These are phyloP conservation scores for Temnothorax rugatulus DNA, from an alignment of 2,888 invertebrate genomes.

Conservation along the genomic window DNA sequence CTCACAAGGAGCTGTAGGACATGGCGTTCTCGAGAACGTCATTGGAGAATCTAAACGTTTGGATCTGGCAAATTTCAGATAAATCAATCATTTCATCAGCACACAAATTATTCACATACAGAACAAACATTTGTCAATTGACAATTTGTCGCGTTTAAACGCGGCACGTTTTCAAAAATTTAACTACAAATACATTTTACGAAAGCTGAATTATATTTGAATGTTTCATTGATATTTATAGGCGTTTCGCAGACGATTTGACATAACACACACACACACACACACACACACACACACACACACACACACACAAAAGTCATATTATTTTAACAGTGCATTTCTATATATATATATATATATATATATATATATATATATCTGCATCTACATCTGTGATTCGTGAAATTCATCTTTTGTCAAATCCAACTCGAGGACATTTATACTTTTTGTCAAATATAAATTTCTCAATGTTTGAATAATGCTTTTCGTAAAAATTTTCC, in stretches of 20 bases:
- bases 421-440: not conserved
- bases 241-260: not conserved
- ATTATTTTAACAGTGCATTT: not conserved
- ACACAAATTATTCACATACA: not conserved
- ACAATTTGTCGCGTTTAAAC: not conserved
- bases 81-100: not conserved
- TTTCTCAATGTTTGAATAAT: no score
- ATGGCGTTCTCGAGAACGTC: conserved; percentile 90
- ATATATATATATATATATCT: not conserved
- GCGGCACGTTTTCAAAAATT: not conserved
- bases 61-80: not conserved
- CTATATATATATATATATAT: no score
- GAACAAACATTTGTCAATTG: conserved; percentile 1
- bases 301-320: no score
- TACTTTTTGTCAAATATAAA: not conserved
- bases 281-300: no score
- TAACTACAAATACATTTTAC: conserved; percentile 15
- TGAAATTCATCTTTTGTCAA: not conserved
- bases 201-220: not conserved
- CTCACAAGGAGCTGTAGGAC: conserved; percentile 90
- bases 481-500: not conserved
- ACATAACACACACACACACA: not conserved
- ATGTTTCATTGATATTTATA: conserved; percentile 14
- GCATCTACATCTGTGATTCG: not conserved
- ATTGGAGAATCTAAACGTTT: conserved; percentile 74